Base-by-base conservation (phyloP, 1,140 invertebrate genomes). In the Zaprionus nigranus region DNA sequence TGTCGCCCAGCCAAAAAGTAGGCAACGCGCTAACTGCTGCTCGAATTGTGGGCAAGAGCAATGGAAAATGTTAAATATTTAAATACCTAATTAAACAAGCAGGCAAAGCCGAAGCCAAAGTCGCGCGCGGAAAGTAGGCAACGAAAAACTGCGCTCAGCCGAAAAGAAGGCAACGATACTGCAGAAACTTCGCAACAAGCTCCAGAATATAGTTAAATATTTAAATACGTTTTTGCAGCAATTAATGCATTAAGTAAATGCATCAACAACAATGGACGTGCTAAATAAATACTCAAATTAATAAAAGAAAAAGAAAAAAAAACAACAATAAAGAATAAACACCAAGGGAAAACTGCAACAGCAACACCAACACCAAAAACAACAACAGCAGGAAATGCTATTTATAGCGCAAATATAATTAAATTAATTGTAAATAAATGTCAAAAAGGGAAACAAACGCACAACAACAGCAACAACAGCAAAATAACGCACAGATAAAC, bases 341-440 rank as follows among this genome's bases (percentile, higher is more conserved):
- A 40, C 2, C 43, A 54, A 64, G 49, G n/a, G 30, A 36, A 34
- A 53, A 20, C 13, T 28, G 17, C 22, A 57, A 40, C 13, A 38
- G 2, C 13, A 28, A 67, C n/a, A 34, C 43, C n/a, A 66, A n/a
- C 9, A 34, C n/a, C n/a, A n/a, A n/a, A n/a, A n/a, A 57, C 24
- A 22, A 17, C 46, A 53, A 38, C 28, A 66, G 28, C 49, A 28
- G 36, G 51, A 54, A 28, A 38, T 53, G 49, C 51, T 56, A 75
- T 73, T 73, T 59, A 54, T 61, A 71, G 54, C 67, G 67, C 63
- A 72, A 72, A 71, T 65, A 66, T 76, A 76, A 72, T 72, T 72
- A 61, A 76, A 66, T 72, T 61, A 76, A 76, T 72, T 72, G 74
- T 76, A 76, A 76, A 76, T 76, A 76, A 66, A 74, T 68, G 67